Conservation (phyloP, 2,797 vertebrate genomes). For the Sebastes matsubarae region DNA sequence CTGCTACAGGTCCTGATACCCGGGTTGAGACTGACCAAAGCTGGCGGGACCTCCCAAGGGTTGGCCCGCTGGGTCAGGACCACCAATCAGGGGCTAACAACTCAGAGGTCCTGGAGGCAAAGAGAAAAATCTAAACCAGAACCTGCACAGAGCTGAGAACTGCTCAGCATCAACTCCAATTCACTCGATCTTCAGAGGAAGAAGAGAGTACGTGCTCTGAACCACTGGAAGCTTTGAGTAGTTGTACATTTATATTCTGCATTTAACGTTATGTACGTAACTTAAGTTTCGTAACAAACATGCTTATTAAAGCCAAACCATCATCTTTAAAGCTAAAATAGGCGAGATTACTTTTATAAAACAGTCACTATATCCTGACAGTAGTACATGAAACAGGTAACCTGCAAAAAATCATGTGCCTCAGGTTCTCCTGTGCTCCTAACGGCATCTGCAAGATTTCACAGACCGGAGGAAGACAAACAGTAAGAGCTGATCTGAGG, state of each 20-base stretch:
- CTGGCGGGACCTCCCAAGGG: constrained; percentile 21
- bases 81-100: constrained; percentile 34
- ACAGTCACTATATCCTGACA: too few relatives aligned
- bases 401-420: too few relatives aligned
- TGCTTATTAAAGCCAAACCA: too few relatives aligned
- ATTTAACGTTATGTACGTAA: too few relatives aligned
- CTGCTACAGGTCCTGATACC: constrained; percentile 3
- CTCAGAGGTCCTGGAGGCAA: constrained; percentile 14
- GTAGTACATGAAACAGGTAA: too few relatives aligned
- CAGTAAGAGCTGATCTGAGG: too few relatives aligned
- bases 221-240: neutral
- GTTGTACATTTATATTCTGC: neutral
- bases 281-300: too few relatives aligned
- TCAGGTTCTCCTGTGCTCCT: too few relatives aligned
- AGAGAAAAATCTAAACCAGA: constrained; percentile 22
- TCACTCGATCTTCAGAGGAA: neutral
- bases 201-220: neutral
- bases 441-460: too few relatives aligned
- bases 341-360: too few relatives aligned
- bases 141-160: neutral
- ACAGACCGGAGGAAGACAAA: too few relatives aligned
- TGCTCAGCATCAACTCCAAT: neutral
- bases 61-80: constrained; percentile 27
- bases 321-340: too few relatives aligned
- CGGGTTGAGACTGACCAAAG: constrained; percentile 11